A percentile compares a stretch with the other conserved stretches of the same genome.
phyloP scores from a whole-genome alignment of 2,888 invertebrate species.

The Polyommatus iphigenia region DNA sequence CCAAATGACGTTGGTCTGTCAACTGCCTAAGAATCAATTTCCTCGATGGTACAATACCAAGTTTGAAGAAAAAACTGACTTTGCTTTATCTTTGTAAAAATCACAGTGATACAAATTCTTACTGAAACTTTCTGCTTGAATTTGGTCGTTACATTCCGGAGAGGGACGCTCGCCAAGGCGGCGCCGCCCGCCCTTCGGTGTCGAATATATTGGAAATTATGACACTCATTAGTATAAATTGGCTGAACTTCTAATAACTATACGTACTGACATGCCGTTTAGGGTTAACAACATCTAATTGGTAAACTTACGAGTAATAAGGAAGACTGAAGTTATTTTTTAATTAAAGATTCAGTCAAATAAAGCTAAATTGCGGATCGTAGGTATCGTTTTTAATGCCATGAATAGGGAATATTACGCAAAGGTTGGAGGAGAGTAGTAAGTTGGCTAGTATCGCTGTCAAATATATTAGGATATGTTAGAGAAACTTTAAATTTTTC shows the following conservation, averaged over 20 bases:
- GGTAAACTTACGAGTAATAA: background rate
- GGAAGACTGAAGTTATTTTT: background rate
- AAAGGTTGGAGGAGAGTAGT: no score
- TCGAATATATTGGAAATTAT: constrained; percentile 17
- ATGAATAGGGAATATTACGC: no score
- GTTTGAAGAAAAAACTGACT: no score
- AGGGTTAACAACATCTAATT: background rate
- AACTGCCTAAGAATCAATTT: no score
- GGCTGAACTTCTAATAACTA: background rate
- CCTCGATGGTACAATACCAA: no score
- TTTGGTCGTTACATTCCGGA: background rate
- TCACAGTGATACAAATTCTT: background rate
- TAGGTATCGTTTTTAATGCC: no score
- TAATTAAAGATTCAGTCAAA: background rate
- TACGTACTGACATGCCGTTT: no score
- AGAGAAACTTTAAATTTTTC: no score
- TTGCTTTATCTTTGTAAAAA: no score
- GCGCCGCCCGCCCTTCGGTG: background rate
- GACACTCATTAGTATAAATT: background rate
- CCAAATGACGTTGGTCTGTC: no score
- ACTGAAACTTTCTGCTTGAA: background rate
- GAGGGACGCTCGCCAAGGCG: background rate
- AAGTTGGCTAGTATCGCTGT: no score
- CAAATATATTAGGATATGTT: no score
- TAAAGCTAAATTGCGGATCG: background rate